phyloP scores from a whole-genome alignment of 1,140 invertebrate species.

The Euglossa dilemma region DNA sequence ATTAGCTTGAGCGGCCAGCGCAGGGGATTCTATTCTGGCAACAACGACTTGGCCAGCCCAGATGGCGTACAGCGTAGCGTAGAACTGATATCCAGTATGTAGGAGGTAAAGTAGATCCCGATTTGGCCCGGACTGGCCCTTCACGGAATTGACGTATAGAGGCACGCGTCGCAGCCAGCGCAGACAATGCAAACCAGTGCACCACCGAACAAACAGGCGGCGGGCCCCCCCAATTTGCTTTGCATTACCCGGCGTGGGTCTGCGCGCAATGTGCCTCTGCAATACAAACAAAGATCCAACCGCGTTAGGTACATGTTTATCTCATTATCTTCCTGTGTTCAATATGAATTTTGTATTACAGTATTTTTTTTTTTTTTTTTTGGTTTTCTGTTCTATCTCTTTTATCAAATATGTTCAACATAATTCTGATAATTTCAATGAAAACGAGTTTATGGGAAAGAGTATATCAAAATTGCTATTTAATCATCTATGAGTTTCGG shows the following conservation, averaged over 20 bases:
- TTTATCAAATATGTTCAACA: conserved; percentile 38
- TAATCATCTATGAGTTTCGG: conserved; percentile 1
- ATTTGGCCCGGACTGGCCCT: conserved; percentile 74
- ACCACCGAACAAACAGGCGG: conserved; percentile 79
- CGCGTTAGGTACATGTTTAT: conserved; percentile 77
- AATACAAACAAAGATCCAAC: conserved; percentile 83
- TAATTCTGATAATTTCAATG: conserved; percentile 25
- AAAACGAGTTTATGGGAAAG: conserved; percentile 20
- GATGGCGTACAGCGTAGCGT: conserved; percentile 76
- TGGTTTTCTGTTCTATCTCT: conserved; percentile 37
- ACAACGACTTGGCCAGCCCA: conserved; percentile 78
- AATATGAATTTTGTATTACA: conserved; percentile 59
- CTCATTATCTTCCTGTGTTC: conserved; percentile 64
- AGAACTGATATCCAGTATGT: conserved; percentile 78
- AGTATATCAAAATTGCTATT: conserved; percentile 26
- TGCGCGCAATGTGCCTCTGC: conserved; percentile 83
- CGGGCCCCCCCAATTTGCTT: conserved; percentile 79
- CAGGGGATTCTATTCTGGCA: conserved; percentile 79
- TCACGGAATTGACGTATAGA: conserved; percentile 76
- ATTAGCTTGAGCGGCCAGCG: conserved; percentile 78
- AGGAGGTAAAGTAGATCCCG: conserved; percentile 74
- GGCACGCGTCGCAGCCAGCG: conserved; percentile 83
- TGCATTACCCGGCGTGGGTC: conserved; percentile 83
- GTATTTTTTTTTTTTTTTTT: conserved; percentile 36
- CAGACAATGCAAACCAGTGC: conserved; percentile 83